Conservation (phyloP, 2,113 vertebrate genomes). For the Ctenodactylus gundi region DNA sequence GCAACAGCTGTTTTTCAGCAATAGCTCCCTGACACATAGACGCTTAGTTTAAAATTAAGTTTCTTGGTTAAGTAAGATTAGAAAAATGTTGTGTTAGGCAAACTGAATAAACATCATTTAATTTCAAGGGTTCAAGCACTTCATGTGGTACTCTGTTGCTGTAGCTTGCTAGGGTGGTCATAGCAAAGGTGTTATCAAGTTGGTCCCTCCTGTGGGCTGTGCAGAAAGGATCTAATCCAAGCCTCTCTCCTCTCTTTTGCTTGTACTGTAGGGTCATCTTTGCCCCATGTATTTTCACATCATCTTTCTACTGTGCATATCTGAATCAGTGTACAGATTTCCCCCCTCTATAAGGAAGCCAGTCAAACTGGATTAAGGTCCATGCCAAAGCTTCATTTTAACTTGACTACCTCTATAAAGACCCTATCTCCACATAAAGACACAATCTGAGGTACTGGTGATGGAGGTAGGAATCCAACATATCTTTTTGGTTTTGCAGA, state of each 20-base stretch:
- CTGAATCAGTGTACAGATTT: not conserved
- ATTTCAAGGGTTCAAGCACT: not conserved
- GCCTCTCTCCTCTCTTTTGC: not conserved
- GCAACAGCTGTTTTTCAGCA: not conserved
- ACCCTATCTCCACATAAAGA: not conserved
- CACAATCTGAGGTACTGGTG: conserved; percentile 3
- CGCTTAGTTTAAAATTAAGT: not conserved
- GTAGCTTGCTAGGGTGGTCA: not conserved
- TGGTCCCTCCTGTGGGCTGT: not conserved
- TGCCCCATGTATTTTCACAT: not conserved
- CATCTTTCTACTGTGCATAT: not conserved
- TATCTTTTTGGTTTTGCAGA: not conserved
- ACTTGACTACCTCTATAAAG: not conserved
- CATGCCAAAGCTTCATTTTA: not conserved
- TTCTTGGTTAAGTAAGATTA: not conserved
- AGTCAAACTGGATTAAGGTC: not conserved
- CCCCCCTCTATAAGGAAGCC: not conserved
- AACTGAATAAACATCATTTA: conserved; percentile 24
- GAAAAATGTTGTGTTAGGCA: not conserved
- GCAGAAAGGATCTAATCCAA: not conserved
- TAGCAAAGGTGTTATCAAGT: not conserved
- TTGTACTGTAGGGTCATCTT: not conserved
- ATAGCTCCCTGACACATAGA: not conserved
- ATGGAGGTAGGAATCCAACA: not conserved
- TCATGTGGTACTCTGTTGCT: not conserved